A percentile compares a stretch with the other conserved stretches of the same genome.
These are phyloP conservation scores for Macrotus californicus DNA, from an alignment of 2,113 vertebrate species.

Conservation along the genomic window DNA sequence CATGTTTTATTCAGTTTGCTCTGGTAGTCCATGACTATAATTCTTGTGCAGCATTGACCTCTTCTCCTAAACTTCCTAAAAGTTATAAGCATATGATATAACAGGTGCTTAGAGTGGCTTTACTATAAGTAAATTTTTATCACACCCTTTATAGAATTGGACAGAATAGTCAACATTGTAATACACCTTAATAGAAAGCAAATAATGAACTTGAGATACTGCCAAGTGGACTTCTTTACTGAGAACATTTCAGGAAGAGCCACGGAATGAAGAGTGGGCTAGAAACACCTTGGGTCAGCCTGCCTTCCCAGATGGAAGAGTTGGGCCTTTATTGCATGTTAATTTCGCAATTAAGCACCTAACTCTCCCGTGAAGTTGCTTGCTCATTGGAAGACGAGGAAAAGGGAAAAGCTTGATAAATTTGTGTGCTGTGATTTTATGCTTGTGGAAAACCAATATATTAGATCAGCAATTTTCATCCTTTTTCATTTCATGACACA, in stretches of 20 bases:
- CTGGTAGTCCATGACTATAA: not conserved
- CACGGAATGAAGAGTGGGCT: not conserved
- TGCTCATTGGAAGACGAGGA: not conserved
- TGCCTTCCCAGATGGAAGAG: not conserved
- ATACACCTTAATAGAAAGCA: not conserved
- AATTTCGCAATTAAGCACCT: not conserved
- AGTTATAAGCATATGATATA: not conserved
- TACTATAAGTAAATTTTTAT: not conserved
- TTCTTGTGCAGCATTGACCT: not conserved
- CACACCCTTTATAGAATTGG: not conserved
- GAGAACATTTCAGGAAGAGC: not conserved
- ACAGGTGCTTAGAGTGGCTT: not conserved
- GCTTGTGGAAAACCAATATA: not conserved
- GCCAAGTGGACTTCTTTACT: not conserved
- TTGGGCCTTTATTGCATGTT: not conserved
- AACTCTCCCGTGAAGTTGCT: not conserved
- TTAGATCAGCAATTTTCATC: not conserved
- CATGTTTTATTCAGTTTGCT: not conserved
- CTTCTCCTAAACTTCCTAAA: not conserved
- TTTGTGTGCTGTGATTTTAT: not conserved
- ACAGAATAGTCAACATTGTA: not conserved
- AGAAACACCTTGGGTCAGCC: not conserved
- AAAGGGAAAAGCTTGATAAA: not conserved
- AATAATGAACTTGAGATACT: not conserved
- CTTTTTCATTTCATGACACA: too few species aligned